A percentile compares a stretch with the other conserved stretches of the same genome.
phyloP scores from a whole-genome alignment of 2,113 vertebrate genomes.

The Grammomys dolichurus region DNA sequence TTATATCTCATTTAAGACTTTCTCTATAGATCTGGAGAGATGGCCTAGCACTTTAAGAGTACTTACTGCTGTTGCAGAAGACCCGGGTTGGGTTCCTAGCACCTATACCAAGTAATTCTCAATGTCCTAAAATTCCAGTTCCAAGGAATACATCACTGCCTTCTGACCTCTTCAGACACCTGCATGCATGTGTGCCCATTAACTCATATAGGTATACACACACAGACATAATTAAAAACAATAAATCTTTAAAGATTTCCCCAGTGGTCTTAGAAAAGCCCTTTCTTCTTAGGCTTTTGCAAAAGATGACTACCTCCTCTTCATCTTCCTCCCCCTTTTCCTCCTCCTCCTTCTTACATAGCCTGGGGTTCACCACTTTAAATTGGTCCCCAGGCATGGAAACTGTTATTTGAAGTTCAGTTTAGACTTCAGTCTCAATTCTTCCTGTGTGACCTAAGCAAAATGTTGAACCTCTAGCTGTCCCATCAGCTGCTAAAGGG shows the following conservation, averaged over 20 bases:
- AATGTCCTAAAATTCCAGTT: background rate
- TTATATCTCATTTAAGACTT: background rate
- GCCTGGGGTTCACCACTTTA: background rate
- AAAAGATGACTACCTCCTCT: background rate
- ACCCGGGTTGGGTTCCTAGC: background rate
- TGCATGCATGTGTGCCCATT: background rate
- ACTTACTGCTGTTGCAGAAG: background rate
- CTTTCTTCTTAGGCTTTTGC: background rate
- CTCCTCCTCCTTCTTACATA: background rate
- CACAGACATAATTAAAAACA: background rate
- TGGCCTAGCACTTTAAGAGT: background rate
- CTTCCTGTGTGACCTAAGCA: background rate
- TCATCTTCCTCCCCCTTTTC: no score
- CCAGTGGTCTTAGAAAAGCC: background rate
- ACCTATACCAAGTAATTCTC: background rate
- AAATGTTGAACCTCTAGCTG: background rate
- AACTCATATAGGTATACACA: background rate
- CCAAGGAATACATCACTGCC: background rate
- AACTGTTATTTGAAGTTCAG: conserved; percentile 2
- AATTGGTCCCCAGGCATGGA: background rate
- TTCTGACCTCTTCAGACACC: background rate
- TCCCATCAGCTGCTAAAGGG: conserved; percentile 34
- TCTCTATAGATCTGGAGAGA: background rate
- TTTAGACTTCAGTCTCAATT: background rate
- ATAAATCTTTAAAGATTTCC: background rate